Evolutionary conservation across 2,797 vertebrate genomes (phyloP).

Genomic region (Bucorvus abyssinicus): DNA sequence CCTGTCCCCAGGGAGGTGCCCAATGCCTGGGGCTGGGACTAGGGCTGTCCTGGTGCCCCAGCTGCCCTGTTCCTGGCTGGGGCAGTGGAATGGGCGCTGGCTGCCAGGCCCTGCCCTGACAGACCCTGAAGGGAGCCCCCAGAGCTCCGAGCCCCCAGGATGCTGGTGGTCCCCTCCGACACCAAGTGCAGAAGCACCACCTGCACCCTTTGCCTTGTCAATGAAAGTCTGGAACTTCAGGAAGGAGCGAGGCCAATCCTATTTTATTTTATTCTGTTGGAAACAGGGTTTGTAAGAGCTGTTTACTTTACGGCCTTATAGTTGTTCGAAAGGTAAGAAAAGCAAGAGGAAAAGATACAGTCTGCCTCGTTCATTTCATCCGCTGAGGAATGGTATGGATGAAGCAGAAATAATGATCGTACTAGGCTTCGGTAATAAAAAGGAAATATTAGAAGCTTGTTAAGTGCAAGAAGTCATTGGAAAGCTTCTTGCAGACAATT

Average conservation of each 20-base stretch:
- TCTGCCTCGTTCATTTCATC: not conserved
- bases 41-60: rapidly evolving
- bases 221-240: not conserved
- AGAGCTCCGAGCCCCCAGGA: no score
- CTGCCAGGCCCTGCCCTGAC: not conserved
- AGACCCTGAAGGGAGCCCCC: rapidly evolving
- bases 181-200: not conserved
- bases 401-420: constrained; percentile 36
- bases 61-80: not conserved
- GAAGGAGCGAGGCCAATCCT: rapidly evolving
- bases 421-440: not conserved
- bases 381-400: not conserved
- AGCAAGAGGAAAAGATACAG: not conserved
- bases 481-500: constrained; percentile 27
- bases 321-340: not conserved
- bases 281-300: not conserved
- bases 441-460: not conserved
- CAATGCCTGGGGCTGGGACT: rapidly evolving
- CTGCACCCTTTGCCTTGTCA: no score
- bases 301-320: not conserved
- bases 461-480: not conserved
- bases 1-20: no score
- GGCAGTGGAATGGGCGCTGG: rapidly evolving
- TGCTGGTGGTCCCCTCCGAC: no score
- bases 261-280: not conserved